Percentiles rank a stretch among this genome's conserved stretches.
phyloP scores from a whole-genome alignment of 2,113 vertebrate species.

The Oceanites oceanicus region DNA sequence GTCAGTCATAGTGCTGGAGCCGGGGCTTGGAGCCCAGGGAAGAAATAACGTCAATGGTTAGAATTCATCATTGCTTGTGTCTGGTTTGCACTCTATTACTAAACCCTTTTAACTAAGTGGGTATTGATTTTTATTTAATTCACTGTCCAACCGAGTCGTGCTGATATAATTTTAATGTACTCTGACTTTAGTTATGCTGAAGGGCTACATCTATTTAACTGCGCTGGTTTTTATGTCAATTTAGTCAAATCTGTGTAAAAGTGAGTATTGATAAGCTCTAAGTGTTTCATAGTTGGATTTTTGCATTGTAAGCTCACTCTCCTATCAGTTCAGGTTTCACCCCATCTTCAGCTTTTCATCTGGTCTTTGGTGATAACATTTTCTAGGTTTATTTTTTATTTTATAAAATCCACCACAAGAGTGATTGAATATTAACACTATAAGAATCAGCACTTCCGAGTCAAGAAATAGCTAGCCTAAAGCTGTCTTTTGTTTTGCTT shows the following conservation, averaged over 20 bases:
- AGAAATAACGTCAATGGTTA: background rate
- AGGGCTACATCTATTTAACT: background rate
- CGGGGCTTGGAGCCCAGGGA: background rate
- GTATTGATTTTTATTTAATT: constrained; percentile 47
- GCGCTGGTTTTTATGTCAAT: background rate
- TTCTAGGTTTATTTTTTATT: background rate
- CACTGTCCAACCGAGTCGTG: background rate
- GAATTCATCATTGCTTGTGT: background rate
- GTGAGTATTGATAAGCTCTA: background rate
- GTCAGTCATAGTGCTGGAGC: background rate
- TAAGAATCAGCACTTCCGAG: background rate
- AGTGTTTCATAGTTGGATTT: background rate
- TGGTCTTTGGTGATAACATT: background rate
- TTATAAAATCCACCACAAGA: background rate
- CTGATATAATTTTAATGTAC: constrained; percentile 1
- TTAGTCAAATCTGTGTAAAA: background rate
- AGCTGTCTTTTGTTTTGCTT: background rate
- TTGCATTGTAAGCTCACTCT: background rate
- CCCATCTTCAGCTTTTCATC: background rate
- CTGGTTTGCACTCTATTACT: background rate
- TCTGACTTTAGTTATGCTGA: background rate
- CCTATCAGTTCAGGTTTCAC: background rate
- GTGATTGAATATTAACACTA: background rate
- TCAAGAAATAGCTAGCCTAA: background rate
- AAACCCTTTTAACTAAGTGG: constrained; percentile 21